Base-by-base conservation (phyloP, 1,140 invertebrate species). In the Saccostrea echinata region DNA sequence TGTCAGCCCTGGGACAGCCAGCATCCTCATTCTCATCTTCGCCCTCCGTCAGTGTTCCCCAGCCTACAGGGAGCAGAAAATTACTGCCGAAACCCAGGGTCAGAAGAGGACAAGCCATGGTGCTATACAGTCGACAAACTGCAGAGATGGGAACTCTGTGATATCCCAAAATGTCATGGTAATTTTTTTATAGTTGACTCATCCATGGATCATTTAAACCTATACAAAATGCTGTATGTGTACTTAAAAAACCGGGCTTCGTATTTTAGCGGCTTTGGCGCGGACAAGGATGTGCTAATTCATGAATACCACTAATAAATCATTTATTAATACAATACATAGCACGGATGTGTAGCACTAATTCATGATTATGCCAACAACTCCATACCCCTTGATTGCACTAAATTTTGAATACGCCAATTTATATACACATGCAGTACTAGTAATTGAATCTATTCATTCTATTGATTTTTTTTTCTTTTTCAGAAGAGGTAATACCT, bases 61-160 rank as follows among this genome's bases (percentile, higher is more conserved):
- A 98, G 99, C 95, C 96, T 99, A 64, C 96, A 97, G 91, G 96
- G 97, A 92, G 96, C 98, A 4, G 97, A 98, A 93, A 99, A 99
- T 95, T 98, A 97, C 94, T 99, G 98, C 94, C 96, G 98, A 90
- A 99, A 99, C 96, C 98, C 98, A 6, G 98, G 98, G 1, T 98
- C 97, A 11, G 98, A 99, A 94, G 98, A 98, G 93, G 96, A 96
- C 0, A 96, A 96, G 90, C 98, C 98, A 0, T 99, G 98, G 98
- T 99, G 98, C 95, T 99, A 99, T 27, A 93, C 91, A 0, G 97
- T 97, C 90, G 96, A 98, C 94, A 96, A 96, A 71, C 95, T 95
- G 68, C 96, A 97, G 80, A 96, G 98, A 90, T 99, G 98, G 98
- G 97, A 99, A 93, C 96, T 97, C 93, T 99, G 98, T 91, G 91